Base-by-base conservation (phyloP, 2,113 vertebrate genomes). In the Eulemur rufifrons region DNA sequence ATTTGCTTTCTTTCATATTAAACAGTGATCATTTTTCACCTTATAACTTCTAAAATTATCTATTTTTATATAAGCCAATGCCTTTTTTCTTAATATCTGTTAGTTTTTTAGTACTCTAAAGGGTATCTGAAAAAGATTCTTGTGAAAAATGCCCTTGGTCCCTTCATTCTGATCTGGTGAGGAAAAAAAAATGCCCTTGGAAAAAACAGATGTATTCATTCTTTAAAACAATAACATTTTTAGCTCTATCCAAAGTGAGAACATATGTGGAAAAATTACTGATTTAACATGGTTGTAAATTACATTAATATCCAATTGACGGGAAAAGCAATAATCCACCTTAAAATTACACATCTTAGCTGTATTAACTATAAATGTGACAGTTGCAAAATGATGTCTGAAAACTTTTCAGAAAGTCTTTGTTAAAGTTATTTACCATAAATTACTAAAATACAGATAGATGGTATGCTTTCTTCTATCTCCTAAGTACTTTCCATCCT, bases 341-440 rank as follows among this genome's bases (percentile, higher is more conserved):
- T 89, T 91, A 93, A 96, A 96, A 68, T 76, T 84, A 71, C 5
- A 84, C 42, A 69, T 47, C 11, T 86, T 83, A 78, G 15, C 8
- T 92, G 6, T 84, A 76, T 84, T 95, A 83, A 69, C 34, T 88
- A 77, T 71, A 81, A 69, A 85, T 89, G 8, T 95, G 45, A 77
- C 10, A 83, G 52, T 66, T 88, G 68, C 32, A 76, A 95, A 95
- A 80, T 74, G 17, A 94, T 92, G 6, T 54, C 29, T 85, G 23
- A 68, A 81, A 84, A n/a, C 20, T 69, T 91, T 93, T 89, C 63
- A 83, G 66, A 56, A 8, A 83, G 27, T 37, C 7, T 66, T 87
- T 96, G 29, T 59, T 71, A 86, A 59, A 89, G 8, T 76, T 73
- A 89, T 63, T 93, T 91, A 92, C 74, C 39, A 89, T 6, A 94